Evolutionary conservation across 2,113 vertebrate genomes (phyloP), one percentile per base, ranked within the genome.

Genomic region (Engystomops pustulosus): DNA sequence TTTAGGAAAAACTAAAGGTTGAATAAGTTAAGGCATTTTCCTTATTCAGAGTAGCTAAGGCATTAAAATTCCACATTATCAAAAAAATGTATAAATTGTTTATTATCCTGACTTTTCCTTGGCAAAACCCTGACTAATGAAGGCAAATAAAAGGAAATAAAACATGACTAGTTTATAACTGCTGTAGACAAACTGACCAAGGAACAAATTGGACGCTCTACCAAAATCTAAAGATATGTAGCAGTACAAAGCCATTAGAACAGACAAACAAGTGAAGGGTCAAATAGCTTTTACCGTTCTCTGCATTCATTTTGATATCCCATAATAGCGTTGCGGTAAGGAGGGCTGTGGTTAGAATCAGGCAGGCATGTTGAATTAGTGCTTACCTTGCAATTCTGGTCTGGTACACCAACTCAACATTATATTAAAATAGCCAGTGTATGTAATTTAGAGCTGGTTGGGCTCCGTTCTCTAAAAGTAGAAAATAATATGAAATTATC

Each of bases 341-440:
- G 7, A 70, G 49, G 25, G 44, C 49, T 79, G 53, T 85, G 75
- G 62, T 85, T 79, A 79, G 68, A 85, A 85, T 85, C 62, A 71
- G 75, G 74, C 32, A 69, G 75, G 75, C 65, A 58, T 67, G 65
- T 85, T 85, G 78, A 85, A 85, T 85, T 58, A 58, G 74, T 32
- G 75, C 83, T 85, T 85, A 85, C 74, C 83, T 78, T 85, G 83
- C 83, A 79, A 55, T 79, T 85, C 68, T 79, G 83, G 74, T 79
- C 65, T 58, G 67, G 47, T 49, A 79, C 75, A 41, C 62, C 34
- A 79, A 55, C 58, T 85, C 27, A 85, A 79, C 65, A 58, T 70
- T 85, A 68, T 85, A 79, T 79, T 85, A 85, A 79, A 85, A 70
- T 32, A 79, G 74, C 70, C 83, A 74, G 53, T 30, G 62, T 70